Base-by-base conservation (phyloP, 2,888 invertebrate species). In the Reticulitermes lucifugus region DNA sequence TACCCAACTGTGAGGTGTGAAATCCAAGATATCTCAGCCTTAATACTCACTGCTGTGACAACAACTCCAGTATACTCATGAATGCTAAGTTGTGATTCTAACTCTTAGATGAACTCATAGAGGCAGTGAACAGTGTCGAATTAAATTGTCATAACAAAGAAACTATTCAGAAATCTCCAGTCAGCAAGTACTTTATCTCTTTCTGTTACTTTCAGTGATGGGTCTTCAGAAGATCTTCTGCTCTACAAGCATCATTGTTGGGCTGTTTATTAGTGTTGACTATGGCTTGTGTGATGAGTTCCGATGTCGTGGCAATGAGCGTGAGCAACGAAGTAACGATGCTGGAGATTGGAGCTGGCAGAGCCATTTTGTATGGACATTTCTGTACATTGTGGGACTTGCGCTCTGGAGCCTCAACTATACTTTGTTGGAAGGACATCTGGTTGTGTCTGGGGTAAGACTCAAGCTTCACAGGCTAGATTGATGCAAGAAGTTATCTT, bases 281-380 rank as follows among this genome's bases (percentile, higher is more conserved):
- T 93, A 93, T 88, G 93, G 93, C 9, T 90, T 94, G 22, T 93
- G 93, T 88, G 93, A 94, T 89, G 93, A 93, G 89, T 93, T 93
- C 88, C 91, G 93, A 81, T 94, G 94, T 88, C 91, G 93, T 86
- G 94, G 94, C 21, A 90, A 90, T 88, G 91, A 91, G 87, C 89
- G 91, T 70, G 89, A 91, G 83, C 88, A 89, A 65, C 88, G 90
- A 41, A 88, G 89, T 29, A 90, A 91, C 86, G 91, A 91, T 88
- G 89, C 89, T 43, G 91, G 91, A 5, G 80, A 88, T 18, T 91
- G 91, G 91, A 89, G 88, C n/a, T 93, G 93, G 93, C 92, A 92
- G 84, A 91, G 91, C 46, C 92, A 93, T 88, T 91, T 92, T 9
- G 90, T 92, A 83, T 94, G 94, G 94, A 93, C 93, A 6, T 90